Percentiles rank a stretch among this genome's conserved stretches.
Evolutionary conservation across 2,797 vertebrate genomes (phyloP).

Genomic region (Crenichthys baileyi): DNA sequence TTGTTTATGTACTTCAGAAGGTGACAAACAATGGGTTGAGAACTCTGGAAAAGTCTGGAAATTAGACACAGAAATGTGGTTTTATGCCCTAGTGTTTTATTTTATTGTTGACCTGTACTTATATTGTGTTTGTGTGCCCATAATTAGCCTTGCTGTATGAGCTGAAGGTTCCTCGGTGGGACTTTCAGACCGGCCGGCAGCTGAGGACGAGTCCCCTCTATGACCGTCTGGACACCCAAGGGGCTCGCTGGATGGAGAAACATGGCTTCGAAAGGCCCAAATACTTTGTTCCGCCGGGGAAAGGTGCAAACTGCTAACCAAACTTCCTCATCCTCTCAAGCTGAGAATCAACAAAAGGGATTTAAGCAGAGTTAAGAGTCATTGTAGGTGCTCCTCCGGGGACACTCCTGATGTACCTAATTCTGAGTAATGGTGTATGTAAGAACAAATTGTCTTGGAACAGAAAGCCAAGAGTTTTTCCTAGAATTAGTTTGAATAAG

Average conservation of each 20-base stretch:
- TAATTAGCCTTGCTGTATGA: conserved; percentile 90
- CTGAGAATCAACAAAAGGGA: not conserved
- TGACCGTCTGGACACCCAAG: conserved; percentile 94
- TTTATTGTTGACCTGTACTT: not conserved
- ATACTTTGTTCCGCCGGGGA: conserved; percentile 94
- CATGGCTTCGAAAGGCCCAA: conserved; percentile 98
- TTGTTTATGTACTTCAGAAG: not conserved
- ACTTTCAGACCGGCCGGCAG: conserved; percentile 97
- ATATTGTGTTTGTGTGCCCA: conserved; percentile 6
- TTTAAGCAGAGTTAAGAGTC: not conserved
- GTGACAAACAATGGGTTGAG: too few species aligned
- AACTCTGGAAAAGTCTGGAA: too few species aligned
- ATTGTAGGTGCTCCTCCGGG: not conserved
- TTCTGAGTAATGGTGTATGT: not conserved
- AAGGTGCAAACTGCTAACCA: conserved; percentile 79
- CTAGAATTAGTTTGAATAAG: not conserved
- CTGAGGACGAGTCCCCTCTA: conserved; percentile 95
- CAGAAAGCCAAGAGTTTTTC: not conserved
- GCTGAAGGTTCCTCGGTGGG: conserved; percentile 97
- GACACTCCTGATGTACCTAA: not conserved
- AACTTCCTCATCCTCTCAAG: not conserved
- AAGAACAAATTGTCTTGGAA: not conserved
- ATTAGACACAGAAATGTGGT: too few species aligned
- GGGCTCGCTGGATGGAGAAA: conserved; percentile 99
- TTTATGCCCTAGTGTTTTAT: not conserved